A percentile compares a stretch with the other conserved stretches of the same genome.
Evolutionary conservation across 2,888 invertebrate genomes (phyloP).

Genomic region (Ligdia adustata): DNA sequence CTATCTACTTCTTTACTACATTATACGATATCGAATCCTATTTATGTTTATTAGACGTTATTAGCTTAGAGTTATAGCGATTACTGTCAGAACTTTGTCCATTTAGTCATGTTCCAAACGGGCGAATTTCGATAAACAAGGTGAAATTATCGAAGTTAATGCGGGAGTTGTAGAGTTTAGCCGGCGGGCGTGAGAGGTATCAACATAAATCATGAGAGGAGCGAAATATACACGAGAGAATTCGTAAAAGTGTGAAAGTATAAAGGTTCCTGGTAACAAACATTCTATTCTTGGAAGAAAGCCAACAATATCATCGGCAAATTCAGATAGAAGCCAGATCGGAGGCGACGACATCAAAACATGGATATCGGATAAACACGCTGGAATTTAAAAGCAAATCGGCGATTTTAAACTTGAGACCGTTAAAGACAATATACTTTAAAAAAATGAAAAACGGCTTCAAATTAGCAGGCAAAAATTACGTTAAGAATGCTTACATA

Average conservation of each 20-base stretch:
- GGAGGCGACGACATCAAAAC: not conserved
- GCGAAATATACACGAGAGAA: constrained; percentile 22
- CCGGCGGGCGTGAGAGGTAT: constrained; percentile 26
- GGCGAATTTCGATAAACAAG: constrained; percentile 48
- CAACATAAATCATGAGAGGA: constrained; percentile 34
- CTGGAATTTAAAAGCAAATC: too few species aligned
- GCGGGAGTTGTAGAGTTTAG: constrained; percentile 41
- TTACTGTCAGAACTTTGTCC: constrained; percentile 55
- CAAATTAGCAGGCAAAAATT: too few species aligned
- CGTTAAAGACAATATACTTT: too few species aligned
- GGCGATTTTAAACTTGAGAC: constrained; percentile 3
- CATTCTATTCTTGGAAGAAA: constrained; percentile 46
- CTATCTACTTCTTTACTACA: constrained; percentile 10
- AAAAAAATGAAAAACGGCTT: too few species aligned
- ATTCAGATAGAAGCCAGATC: not conserved
- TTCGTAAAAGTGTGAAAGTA: constrained; percentile 22
- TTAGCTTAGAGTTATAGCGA: constrained; percentile 45
- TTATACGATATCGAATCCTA: constrained; percentile 24
- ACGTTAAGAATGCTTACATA: too few species aligned
- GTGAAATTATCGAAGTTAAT: constrained; percentile 46
- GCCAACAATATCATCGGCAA: constrained; percentile 50
- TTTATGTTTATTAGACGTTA: constrained; percentile 20
- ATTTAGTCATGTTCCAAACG: constrained; percentile 49
- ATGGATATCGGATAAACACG: constrained; percentile 5
- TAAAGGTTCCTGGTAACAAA: constrained; percentile 17